These are phyloP conservation scores for Beroe forskalii DNA, from an alignment of 37 sponge, comb jelly and placozoan species.

Conservation along the genomic window DNA sequence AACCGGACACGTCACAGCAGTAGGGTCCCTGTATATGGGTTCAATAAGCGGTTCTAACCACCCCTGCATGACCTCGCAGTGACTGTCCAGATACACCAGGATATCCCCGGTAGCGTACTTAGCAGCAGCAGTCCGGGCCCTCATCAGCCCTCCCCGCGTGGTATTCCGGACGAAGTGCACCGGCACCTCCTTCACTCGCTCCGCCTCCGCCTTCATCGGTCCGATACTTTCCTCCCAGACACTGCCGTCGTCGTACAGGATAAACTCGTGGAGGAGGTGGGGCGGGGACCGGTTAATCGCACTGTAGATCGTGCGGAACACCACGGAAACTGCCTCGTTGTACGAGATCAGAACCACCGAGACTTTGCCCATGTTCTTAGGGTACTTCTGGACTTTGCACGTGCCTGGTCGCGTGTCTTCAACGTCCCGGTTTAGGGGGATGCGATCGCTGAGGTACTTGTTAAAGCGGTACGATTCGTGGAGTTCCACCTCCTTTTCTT, in stretches of 20 bases:
- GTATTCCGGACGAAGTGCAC: constrained; percentile 27
- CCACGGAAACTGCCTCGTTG: constrained; percentile 58
- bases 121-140: constrained; percentile 74
- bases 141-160: constrained; percentile 71
- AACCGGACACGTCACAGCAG: constrained; percentile 83
- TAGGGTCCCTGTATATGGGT: constrained; percentile 68
- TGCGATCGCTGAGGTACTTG: constrained; percentile 67
- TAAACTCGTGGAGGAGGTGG: constrained; percentile 26
- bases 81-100: constrained; percentile 90
- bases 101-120: constrained; percentile 72
- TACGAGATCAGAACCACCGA: constrained; percentile 55
- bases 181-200: constrained; percentile 16
- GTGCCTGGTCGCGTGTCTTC: background rate
- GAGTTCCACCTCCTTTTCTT: constrained; percentile 68
- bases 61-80: constrained; percentile 79
- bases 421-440: constrained; percentile 65
- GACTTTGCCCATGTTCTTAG: constrained; percentile 41
- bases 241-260: constrained; percentile 56
- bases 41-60: constrained; percentile 93
- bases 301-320: constrained; percentile 53
- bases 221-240: constrained; percentile 64
- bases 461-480: constrained; percentile 67
- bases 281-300: constrained; percentile 36
- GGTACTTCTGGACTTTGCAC: constrained; percentile 17
- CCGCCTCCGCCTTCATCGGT: constrained; percentile 1